phyloP scores from a whole-genome alignment of 2,113 vertebrate genomes.

The Cinclus mexicanus region DNA sequence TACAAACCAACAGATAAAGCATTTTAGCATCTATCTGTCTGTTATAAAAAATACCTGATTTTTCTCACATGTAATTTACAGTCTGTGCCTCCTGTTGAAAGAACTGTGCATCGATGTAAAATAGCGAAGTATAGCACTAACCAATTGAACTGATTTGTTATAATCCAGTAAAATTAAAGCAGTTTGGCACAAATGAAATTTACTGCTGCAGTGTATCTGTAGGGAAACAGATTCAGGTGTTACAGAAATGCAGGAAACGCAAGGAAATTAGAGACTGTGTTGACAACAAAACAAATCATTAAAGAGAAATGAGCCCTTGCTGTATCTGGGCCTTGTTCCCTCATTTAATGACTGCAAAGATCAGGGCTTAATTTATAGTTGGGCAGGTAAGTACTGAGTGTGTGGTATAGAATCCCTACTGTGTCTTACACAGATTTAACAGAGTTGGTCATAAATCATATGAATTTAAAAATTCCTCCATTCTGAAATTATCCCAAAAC shows the following conservation, averaged over 20 bases:
- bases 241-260: not conserved
- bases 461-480: not conserved
- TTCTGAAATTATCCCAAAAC: not conserved
- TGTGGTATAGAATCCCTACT: not conserved
- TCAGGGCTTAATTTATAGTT: not conserved
- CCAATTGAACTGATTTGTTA: not conserved
- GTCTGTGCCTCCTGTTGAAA: not conserved
- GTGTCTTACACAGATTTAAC: not conserved
- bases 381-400: not conserved
- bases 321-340: not conserved
- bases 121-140: not conserved
- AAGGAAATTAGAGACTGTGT: not conserved
- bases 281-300: not conserved
- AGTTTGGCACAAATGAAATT: not conserved
- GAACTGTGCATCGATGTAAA: not conserved
- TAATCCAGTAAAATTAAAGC: not conserved
- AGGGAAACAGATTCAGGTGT: not conserved
- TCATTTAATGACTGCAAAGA: not conserved
- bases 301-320: not conserved
- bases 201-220: not conserved
- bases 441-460: not conserved
- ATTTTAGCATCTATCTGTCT: not conserved
- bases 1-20: not conserved
- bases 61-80: not conserved
- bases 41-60: not conserved